These are phyloP conservation scores for Spinus olivaceus DNA, from an alignment of 2,797 vertebrate species.

Conservation along the genomic window DNA sequence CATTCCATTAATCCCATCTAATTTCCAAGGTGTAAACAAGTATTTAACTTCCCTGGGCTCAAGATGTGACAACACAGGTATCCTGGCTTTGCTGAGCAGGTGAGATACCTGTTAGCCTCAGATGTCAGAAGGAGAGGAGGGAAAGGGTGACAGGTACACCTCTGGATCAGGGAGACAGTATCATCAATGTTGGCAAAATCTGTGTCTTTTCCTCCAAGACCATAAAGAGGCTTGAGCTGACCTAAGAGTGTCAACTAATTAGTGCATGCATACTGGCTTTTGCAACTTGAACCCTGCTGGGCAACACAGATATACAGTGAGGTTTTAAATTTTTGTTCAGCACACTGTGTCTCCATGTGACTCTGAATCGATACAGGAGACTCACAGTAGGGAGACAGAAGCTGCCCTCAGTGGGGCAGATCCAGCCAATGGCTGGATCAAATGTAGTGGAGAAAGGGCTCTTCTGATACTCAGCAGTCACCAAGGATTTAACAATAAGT, in stretches of 20 bases:
- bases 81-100: background rate
- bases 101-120: background rate
- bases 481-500: background rate
- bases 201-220: background rate
- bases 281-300: background rate
- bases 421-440: background rate
- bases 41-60: background rate
- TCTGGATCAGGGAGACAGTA: background rate
- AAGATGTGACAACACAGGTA: background rate
- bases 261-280: background rate
- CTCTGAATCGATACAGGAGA: background rate
- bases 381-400: background rate
- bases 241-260: background rate
- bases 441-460: background rate
- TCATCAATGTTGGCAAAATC: background rate
- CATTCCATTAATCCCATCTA: background rate
- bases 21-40: background rate
- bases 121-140: background rate
- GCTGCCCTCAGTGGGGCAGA: background rate
- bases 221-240: background rate
- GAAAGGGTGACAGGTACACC: background rate
- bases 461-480: background rate
- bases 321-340: background rate
- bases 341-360: background rate
- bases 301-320: background rate